phyloP scores from a whole-genome alignment of 2,888 invertebrate genomes.

The Boloria euphrosyne region DNA sequence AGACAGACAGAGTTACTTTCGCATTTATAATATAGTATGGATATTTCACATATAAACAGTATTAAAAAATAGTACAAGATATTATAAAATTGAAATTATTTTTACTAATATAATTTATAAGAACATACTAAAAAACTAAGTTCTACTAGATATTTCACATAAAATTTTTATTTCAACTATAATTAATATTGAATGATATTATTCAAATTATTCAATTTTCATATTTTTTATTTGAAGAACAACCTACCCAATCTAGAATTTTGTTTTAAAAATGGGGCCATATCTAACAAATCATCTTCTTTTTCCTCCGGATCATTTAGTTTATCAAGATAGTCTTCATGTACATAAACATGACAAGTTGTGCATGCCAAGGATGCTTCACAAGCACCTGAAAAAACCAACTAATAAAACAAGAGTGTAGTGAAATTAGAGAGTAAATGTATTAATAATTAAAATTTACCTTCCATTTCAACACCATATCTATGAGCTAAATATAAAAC shows the following conservation, averaged over 20 bases:
- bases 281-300: constrained; percentile 98
- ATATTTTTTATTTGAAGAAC: background rate
- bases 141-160: too few relatives aligned
- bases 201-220: too few relatives aligned
- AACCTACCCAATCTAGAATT: constrained; percentile 93
- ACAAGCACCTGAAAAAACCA: constrained; percentile 89
- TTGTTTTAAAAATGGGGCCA: constrained; percentile 97
- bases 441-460: constrained; percentile 61
- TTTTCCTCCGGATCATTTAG: constrained; percentile 92
- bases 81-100: too few relatives aligned
- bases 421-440: background rate
- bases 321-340: constrained; percentile 86
- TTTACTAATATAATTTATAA: too few relatives aligned
- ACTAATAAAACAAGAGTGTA: constrained; percentile 7
- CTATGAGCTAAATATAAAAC: constrained; percentile 96
- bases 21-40: too few relatives aligned
- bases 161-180: too few relatives aligned
- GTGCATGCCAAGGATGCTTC: constrained; percentile 99
- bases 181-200: too few relatives aligned
- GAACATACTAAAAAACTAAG: too few relatives aligned
- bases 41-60: too few relatives aligned
- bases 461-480: constrained; percentile 97
- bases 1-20: too few relatives aligned
- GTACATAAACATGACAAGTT: constrained; percentile 98
- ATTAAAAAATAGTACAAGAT: too few relatives aligned